These are phyloP conservation scores for Carapus acus DNA, from an alignment of 2,797 vertebrate species.

Conservation along the genomic window DNA sequence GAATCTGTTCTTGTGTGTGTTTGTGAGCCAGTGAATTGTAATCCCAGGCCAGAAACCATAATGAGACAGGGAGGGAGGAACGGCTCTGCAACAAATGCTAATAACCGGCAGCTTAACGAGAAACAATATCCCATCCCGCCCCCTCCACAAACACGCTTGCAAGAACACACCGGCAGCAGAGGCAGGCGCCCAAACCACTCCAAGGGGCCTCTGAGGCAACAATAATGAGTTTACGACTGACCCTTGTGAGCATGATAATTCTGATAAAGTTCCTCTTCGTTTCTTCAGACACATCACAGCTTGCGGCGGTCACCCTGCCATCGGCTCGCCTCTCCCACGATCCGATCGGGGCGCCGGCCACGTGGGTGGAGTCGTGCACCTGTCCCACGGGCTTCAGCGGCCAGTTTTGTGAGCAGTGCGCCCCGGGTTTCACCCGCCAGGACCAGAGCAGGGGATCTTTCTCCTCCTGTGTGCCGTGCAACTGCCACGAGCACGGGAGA, in stretches of 20 bases:
- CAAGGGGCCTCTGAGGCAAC: conserved; percentile 17
- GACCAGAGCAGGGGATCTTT: conserved; percentile 62
- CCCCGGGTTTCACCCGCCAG: conserved; percentile 78
- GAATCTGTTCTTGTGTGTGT: conserved; percentile 37
- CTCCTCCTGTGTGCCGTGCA: conserved; percentile 76
- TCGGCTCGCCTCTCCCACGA: conserved; percentile 63
- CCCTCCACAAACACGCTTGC: not conserved
- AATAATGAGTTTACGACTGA: conserved; percentile 21
- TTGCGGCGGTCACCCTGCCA: conserved; percentile 69
- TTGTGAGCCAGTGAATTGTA: conserved; percentile 33
- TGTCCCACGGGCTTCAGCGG: conserved; percentile 80
- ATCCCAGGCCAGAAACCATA: conserved; percentile 51
- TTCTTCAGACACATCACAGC: conserved; percentile 74
- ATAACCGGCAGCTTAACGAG: conserved; percentile 46
- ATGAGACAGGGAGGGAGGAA: conserved; percentile 51
- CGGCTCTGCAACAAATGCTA: conserved; percentile 40
- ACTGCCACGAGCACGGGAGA: conserved; percentile 84
- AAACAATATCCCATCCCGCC: conserved; percentile 5
- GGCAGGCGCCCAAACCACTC: conserved; percentile 22
- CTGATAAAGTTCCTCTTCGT: conserved; percentile 16
- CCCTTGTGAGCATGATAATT: conserved; percentile 6
- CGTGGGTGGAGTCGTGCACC: conserved; percentile 84
- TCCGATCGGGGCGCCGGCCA: conserved; percentile 40
- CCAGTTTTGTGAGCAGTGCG: conserved; percentile 83
- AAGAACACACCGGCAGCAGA: conserved; percentile 12